A percentile compares a stretch with the other conserved stretches of the same genome.
phyloP scores from a whole-genome alignment of 2,113 vertebrate species.

The Microcebus murinus region DNA sequence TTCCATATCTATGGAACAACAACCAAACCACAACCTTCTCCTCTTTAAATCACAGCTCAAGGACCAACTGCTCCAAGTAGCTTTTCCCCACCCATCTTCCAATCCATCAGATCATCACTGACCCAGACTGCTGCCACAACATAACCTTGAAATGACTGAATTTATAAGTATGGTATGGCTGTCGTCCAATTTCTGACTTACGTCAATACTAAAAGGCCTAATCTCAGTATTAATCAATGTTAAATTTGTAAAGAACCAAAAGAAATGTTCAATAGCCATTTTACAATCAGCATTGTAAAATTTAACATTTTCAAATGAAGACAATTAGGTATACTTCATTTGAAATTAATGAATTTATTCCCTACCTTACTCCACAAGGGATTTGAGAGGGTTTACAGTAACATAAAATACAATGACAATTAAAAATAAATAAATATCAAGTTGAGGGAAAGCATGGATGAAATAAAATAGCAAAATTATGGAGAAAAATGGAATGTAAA shows the following conservation, averaged over 20 bases:
- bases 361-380: neutral
- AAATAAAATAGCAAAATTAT: neutral
- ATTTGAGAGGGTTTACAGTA: neutral
- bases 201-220: slow-evolving; percentile 60
- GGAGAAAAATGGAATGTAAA: slow-evolving; percentile 8
- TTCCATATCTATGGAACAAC: slow-evolving; percentile 74
- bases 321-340: neutral
- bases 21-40: slow-evolving; percentile 76
- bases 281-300: neutral
- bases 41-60: slow-evolving; percentile 76
- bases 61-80: slow-evolving; percentile 61
- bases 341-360: slow-evolving; percentile 8
- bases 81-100: slow-evolving; percentile 68
- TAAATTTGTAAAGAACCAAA: slow-evolving; percentile 53
- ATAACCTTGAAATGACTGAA: slow-evolving; percentile 68
- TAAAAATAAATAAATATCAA: slow-evolving; percentile 39
- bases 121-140: slow-evolving; percentile 64
- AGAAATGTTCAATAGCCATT: slow-evolving; percentile 44
- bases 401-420: neutral
- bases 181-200: slow-evolving; percentile 55
- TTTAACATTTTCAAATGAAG: neutral
- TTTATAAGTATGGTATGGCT: slow-evolving; percentile 55
- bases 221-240: slow-evolving; percentile 76
- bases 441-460: neutral
- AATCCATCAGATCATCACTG: slow-evolving; percentile 62